Conservation (phyloP, 2,113 vertebrate genomes). For the Progne subis region DNA sequence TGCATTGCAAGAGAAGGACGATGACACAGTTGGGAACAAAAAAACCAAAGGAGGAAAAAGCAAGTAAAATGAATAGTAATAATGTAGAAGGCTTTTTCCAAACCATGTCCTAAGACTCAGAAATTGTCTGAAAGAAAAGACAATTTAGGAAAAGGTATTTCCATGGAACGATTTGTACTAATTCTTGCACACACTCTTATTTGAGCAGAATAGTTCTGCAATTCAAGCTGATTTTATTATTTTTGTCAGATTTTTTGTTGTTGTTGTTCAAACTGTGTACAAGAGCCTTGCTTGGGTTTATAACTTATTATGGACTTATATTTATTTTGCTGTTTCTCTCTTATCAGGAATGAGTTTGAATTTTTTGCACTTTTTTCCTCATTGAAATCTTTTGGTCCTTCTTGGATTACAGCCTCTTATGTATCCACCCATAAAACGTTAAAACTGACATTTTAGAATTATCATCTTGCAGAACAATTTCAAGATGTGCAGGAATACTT, state of each 20-base stretch:
- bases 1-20: background rate
- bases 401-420: background rate
- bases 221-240: background rate
- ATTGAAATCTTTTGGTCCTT: background rate
- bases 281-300: background rate
- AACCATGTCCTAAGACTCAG: background rate
- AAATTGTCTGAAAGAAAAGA: background rate
- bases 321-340: background rate
- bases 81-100: background rate
- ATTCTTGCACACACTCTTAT: background rate
- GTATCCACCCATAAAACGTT: background rate
- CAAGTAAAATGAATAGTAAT: background rate
- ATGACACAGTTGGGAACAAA: background rate
- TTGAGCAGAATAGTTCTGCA: background rate
- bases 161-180: background rate
- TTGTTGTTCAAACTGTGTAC: background rate
- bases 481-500: background rate
- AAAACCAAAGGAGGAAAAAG: background rate
- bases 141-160: background rate
- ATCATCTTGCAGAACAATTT: background rate
- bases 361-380: background rate
- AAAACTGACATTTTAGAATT: background rate
- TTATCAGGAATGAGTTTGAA: background rate
- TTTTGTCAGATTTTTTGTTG: background rate
- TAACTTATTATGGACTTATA: background rate